Evolutionary conservation across 2,797 vertebrate species (phyloP).

Genomic region (Sebastolobus alascanus): DNA sequence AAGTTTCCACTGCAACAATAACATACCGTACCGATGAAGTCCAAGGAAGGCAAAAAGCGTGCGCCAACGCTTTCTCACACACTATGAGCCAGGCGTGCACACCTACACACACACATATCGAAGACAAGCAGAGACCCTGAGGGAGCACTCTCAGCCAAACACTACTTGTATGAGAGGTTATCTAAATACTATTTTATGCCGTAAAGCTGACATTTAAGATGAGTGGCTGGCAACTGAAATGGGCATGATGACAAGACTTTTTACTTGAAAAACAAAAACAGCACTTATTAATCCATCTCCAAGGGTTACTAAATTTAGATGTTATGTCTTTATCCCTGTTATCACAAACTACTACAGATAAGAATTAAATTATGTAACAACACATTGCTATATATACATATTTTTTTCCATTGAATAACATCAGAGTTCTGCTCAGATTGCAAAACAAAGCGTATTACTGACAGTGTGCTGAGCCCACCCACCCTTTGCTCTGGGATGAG

Average conservation of each 20-base stretch:
- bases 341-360: not conserved
- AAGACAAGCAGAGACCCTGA: conserved; percentile 9
- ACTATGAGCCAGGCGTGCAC: conserved; percentile 16
- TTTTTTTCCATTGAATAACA: not conserved
- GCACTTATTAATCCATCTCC: not conserved
- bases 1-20: conserved; percentile 73
- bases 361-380: not conserved
- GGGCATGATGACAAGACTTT: not conserved
- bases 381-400: not conserved
- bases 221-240: not conserved
- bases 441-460: conserved; percentile 53
- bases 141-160: conserved; percentile 5
- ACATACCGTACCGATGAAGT: conserved; percentile 67
- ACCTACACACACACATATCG: not conserved
- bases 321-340: not conserved
- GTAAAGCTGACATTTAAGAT: conserved; percentile 37
- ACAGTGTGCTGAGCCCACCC: conserved; percentile 64
- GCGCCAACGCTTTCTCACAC: conserved; percentile 29
- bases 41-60: conserved; percentile 44
- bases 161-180: not conserved
- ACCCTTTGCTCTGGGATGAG: conserved; percentile 73
- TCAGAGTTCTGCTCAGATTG: conserved; percentile 27
- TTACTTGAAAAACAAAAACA: not conserved
- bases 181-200: conserved; percentile 11
- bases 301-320: not conserved